These are phyloP conservation scores for Atractosteus spatula DNA, from an alignment of 2,113 vertebrate species.

Conservation along the genomic window DNA sequence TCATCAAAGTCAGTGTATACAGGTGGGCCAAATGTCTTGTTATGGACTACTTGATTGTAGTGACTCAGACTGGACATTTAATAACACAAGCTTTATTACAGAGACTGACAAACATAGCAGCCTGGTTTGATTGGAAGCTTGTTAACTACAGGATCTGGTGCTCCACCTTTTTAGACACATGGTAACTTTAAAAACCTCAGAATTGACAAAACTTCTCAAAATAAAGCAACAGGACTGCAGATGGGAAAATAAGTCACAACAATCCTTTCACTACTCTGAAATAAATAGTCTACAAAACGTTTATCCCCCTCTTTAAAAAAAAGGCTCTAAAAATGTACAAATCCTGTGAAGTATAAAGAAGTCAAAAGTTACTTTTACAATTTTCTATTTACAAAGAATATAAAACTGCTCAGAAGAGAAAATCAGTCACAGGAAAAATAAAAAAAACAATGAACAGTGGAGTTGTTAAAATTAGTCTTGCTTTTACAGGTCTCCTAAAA, in stretches of 20 bases:
- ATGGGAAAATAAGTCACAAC: slow-evolving; percentile 32
- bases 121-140: slow-evolving; percentile 57
- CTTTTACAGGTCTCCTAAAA: slow-evolving; percentile 37
- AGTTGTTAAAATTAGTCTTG: slow-evolving; percentile 49
- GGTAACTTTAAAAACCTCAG: not conserved
- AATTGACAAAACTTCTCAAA: not conserved
- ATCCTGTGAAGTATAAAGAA: slow-evolving; percentile 64
- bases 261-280: slow-evolving; percentile 69
- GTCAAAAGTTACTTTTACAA: slow-evolving; percentile 73
- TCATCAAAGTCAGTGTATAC: too few species aligned
- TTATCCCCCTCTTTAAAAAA: slow-evolving; percentile 53
- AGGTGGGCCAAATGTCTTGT: too few species aligned
- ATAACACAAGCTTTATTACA: slow-evolving; percentile 63
- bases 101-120: slow-evolving; percentile 49
- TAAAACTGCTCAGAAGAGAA: slow-evolving; percentile 71
- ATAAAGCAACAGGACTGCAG: slow-evolving; percentile 28
- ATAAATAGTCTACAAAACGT: slow-evolving; percentile 84
- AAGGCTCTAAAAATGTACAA: slow-evolving; percentile 74
- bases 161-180: slow-evolving; percentile 27
- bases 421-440: slow-evolving; percentile 67
- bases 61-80: slow-evolving; percentile 41
- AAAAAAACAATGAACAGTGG: slow-evolving; percentile 36
- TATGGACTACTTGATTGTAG: too few species aligned
- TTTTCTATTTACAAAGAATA: slow-evolving; percentile 78
- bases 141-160: slow-evolving; percentile 51